phyloP scores from a whole-genome alignment of 2,113 vertebrate species.

The Leiothrix lutea region DNA sequence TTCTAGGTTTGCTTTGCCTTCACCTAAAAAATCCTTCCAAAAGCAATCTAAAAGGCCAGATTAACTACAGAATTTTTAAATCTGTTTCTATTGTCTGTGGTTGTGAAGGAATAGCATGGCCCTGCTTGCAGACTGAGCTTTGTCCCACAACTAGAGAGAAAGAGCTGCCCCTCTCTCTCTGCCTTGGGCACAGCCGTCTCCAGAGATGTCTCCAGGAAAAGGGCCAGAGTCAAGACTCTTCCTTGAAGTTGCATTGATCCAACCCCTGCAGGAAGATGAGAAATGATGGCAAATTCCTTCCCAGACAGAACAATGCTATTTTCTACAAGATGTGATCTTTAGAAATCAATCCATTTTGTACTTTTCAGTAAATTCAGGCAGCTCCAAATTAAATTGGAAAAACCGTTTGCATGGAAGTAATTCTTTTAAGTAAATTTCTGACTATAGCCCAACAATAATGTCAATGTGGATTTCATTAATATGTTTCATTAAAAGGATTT shows the following conservation, averaged over 20 bases:
- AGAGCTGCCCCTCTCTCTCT: background rate
- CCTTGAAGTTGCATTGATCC: background rate
- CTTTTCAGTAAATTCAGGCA: background rate
- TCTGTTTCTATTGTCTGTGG: rapidly evolving
- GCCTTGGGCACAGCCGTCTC: rapidly evolving
- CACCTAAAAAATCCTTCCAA: background rate
- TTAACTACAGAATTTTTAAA: background rate
- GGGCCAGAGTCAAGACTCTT: background rate
- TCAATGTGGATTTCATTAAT: background rate
- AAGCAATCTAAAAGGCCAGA: background rate
- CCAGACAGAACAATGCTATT: background rate
- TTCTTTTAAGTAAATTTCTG: conserved; percentile 1
- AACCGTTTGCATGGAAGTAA: background rate
- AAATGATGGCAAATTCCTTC: background rate
- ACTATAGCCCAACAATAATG: background rate
- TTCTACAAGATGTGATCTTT: background rate
- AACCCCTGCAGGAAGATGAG: background rate
- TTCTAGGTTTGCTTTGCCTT: background rate
- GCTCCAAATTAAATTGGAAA: conserved; percentile 7
- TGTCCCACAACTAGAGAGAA: background rate
- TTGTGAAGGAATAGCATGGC: background rate
- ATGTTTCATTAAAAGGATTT: background rate
- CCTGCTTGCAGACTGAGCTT: background rate
- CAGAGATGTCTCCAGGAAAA: background rate
- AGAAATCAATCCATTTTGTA: background rate